Conservation (phyloP, 1,140 invertebrate genomes). For the Psix sp. region DNA sequence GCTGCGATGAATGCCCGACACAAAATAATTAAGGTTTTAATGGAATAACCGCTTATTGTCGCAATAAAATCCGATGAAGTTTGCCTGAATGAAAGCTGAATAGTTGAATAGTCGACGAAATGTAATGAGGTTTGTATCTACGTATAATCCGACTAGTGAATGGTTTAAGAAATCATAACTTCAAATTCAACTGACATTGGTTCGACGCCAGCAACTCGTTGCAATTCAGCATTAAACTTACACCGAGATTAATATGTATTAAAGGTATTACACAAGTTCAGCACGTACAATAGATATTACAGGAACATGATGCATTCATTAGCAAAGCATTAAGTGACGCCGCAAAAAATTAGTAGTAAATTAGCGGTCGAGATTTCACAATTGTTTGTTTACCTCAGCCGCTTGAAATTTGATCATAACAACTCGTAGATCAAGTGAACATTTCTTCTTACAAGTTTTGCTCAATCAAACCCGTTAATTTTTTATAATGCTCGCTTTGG, state of each 20-base stretch:
- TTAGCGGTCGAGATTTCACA: constrained; percentile 19
- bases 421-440: no score
- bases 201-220: constrained; percentile 32
- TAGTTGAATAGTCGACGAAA: constrained; percentile 37
- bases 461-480: background rate
- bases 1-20: constrained; percentile 29
- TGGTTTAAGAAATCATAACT: constrained; percentile 50
- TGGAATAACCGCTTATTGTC: constrained; percentile 51
- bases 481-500: constrained; percentile 1
- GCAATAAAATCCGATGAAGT: constrained; percentile 45
- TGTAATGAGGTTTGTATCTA: constrained; percentile 42
- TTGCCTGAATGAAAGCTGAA: constrained; percentile 41
- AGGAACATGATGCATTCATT: constrained; percentile 26
- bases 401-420: no score
- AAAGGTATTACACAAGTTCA: constrained; percentile 25
- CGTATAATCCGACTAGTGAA: constrained; percentile 28
- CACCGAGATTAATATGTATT: constrained; percentile 38
- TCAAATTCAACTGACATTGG: constrained; percentile 25
- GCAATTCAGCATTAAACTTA: constrained; percentile 40
- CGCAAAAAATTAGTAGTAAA: constrained; percentile 12
- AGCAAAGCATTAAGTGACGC: background rate
- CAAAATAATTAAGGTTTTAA: constrained; percentile 50
- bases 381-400: no score
- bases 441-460: no score
- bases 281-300: constrained; percentile 28